These are phyloP conservation scores for Copsychus sechellarum DNA, from an alignment of 2,113 vertebrate genomes.

Conservation along the genomic window DNA sequence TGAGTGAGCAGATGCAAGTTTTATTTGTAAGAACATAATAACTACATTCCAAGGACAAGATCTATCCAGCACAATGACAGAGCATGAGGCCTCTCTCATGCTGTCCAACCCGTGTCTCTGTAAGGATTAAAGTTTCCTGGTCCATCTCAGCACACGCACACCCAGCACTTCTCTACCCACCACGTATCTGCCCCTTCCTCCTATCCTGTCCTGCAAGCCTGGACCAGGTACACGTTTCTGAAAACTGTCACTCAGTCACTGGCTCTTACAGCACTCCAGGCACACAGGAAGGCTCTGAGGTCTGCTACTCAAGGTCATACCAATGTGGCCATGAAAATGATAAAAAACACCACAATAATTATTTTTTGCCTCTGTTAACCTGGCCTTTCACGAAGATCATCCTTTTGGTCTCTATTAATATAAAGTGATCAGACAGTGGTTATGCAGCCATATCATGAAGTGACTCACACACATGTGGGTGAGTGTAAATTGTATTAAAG, in stretches of 20 bases:
- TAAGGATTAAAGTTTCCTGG: not conserved
- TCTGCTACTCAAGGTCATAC: not conserved
- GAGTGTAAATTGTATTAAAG: not conserved
- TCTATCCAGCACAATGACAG: not conserved
- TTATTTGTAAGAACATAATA: not conserved
- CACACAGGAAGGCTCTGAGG: not conserved
- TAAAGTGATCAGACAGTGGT: not conserved
- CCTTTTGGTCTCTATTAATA: not conserved
- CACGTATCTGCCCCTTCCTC: accelerated
- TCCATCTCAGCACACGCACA: not conserved
- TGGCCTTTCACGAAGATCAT: not conserved
- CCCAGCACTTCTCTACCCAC: not conserved
- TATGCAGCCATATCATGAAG: not conserved
- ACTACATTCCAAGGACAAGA: not conserved
- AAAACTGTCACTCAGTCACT: not conserved
- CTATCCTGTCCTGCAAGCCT: not conserved
- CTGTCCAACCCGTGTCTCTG: accelerated
- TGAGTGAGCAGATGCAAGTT: accelerated
- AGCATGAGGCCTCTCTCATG: not conserved
- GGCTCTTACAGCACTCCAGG: not conserved
- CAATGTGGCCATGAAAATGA: not conserved
- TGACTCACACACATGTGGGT: not conserved
- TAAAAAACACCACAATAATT: accelerated
- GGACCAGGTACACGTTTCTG: not conserved
- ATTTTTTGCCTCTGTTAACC: not conserved